These are phyloP conservation scores for Mus spicilegus DNA, from an alignment of 2,113 vertebrate species.

Conservation along the genomic window DNA sequence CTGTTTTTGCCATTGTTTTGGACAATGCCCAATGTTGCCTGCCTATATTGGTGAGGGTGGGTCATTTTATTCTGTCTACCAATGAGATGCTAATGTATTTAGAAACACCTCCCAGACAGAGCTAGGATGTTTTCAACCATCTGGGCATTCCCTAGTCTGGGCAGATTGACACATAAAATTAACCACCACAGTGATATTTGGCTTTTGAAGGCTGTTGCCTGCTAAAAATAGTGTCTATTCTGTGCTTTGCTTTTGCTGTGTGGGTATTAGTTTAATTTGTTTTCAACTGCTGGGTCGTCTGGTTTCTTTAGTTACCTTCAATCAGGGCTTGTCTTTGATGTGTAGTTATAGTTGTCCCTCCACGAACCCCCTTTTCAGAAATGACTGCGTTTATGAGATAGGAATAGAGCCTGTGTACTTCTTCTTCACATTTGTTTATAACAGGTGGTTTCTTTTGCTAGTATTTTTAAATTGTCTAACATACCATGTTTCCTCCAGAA, in stretches of 20 bases:
- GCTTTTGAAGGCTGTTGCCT: background rate
- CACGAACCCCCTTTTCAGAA: background rate
- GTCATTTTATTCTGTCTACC: background rate
- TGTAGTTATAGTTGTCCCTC: background rate
- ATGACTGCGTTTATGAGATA: background rate
- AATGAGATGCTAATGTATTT: background rate
- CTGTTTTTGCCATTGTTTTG: background rate
- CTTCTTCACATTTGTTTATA: background rate
- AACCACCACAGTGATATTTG: background rate
- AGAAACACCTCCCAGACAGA: background rate
- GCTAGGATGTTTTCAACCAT: background rate
- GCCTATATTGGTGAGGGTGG: background rate
- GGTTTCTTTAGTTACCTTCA: background rate
- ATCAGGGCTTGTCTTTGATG: background rate
- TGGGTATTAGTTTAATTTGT: constrained; percentile 10
- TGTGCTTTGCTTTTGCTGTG: background rate
- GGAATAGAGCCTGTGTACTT: background rate
- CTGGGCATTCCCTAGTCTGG: background rate
- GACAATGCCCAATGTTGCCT: background rate
- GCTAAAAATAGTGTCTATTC: background rate
- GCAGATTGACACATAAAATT: background rate
- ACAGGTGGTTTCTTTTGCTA: background rate
- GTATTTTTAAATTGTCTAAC: constrained; percentile 25
- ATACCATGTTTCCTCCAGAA: background rate
- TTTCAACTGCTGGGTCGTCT: constrained; percentile 18